A percentile compares a stretch with the other conserved stretches of the same genome.
phyloP scores from a whole-genome alignment of 2,113 vertebrate species.

The Saguinus imperator region DNA sequence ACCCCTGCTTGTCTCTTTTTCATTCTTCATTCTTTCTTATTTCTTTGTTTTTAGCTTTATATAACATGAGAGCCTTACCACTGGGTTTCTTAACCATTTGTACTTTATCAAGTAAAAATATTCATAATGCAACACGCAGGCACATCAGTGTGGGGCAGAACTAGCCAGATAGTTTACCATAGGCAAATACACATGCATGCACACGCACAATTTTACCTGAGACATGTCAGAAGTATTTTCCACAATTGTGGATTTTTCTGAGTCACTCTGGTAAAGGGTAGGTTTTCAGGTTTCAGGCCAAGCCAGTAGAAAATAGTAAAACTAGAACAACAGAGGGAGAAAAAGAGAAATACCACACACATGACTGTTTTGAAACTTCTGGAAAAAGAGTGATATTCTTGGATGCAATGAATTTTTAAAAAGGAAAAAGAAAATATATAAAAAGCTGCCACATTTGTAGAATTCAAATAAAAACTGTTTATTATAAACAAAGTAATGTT shows the following conservation, averaged over 20 bases:
- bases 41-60: neutral
- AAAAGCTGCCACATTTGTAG: neutral
- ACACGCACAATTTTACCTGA: neutral
- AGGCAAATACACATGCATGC: neutral
- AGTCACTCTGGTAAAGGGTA: neutral
- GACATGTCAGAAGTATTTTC: neutral
- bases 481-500: neutral
- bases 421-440: neutral
- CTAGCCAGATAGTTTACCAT: neutral
- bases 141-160: neutral
- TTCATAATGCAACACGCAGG: neutral
- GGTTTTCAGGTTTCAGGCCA: slow-evolving; percentile 4
- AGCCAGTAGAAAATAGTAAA: slow-evolving; percentile 10
- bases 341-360: slow-evolving; percentile 17
- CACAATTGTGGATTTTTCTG: neutral
- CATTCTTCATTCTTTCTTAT: neutral
- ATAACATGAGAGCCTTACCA: neutral
- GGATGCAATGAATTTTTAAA: neutral
- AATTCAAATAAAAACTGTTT: slow-evolving; percentile 4
- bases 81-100: neutral
- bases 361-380: slow-evolving; percentile 25
- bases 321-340: neutral
- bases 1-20: neutral
- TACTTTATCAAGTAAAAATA: slow-evolving; percentile 37
- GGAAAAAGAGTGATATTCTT: neutral